Base-by-base conservation (phyloP, 2,888 invertebrate species). In the Patella depressa region DNA sequence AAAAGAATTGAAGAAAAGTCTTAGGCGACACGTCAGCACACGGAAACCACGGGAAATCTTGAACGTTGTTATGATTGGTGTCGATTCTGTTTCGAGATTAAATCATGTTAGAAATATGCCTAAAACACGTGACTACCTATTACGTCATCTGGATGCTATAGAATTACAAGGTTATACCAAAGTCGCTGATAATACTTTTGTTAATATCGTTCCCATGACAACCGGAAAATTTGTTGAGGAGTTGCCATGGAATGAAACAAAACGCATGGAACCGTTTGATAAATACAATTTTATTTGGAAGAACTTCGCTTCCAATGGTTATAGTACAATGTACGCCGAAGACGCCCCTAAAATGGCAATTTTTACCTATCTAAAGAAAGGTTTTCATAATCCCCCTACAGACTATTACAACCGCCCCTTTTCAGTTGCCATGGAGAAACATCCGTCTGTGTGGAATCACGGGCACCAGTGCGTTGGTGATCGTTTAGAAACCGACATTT, bases 121-220 rank as follows among this genome's bases (percentile, higher is more conserved):
- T 0, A 93, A 93, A 86, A 96, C 86, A 76, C 84, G 87, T 5
- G 90, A 93, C 2, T 94, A 93, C 84, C 92, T 96, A 74, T 92
- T 93, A 78, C 91, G 94, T 19, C 93, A 94, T 29, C 92, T 95
- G 80, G 93, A 93, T 17, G 95, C 95, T 65, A 93, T 96, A 74
- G 96, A 96, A 89, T 93, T 98, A 89, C 91, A 95, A 83, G 98
- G 98, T 7, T 97, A 96, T 91, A 97, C 96, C 89, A 98, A 98
- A 93, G 95, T 98, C 12, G 98, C 95, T 3, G 98, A 98, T 91
- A 98, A 98, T 91, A 98, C 98, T 0, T 97, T 96, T 90, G 97
- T 97, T 1, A 98, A 98, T 91, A 90, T 98, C 79, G 94, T 96
- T 11, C 95, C 98, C 0, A 93, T 96, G 79, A 92, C 97, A n/a